A percentile compares a stretch with the other conserved stretches of the same genome.
Conservation (phyloP, 2,888 invertebrate genomes). For the Archips xylosteana region DNA sequence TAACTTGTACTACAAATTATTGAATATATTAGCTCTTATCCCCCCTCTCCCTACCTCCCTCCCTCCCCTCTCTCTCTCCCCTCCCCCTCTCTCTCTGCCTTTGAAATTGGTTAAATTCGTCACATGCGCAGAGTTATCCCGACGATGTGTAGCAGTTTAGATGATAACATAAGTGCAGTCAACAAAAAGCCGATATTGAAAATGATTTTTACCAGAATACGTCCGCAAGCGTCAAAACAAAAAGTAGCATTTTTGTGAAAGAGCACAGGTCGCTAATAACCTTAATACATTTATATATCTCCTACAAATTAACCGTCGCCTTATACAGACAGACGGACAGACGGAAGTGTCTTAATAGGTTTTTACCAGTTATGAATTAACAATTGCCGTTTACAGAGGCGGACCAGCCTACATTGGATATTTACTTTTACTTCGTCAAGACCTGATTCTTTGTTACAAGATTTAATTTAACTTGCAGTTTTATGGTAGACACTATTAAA, state of each 20-base stretch:
- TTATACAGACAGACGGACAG: conserved; percentile 31
- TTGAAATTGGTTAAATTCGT: no score
- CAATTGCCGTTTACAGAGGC: conserved; percentile 34
- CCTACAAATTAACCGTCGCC: conserved; percentile 34
- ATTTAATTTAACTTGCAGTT: not conserved
- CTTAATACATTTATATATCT: conserved; percentile 25
- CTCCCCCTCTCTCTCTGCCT: no score
- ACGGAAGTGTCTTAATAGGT: conserved; percentile 25
- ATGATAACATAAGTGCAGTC: no score
- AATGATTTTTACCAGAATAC: not conserved
- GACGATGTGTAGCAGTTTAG: no score
- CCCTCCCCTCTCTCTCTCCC: no score
- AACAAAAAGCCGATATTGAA: no score
- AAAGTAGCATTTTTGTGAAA: conserved; percentile 20
- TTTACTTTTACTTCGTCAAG: not conserved
- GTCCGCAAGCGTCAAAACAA: not conserved
- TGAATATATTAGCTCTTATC: no score
- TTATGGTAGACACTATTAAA: no score
- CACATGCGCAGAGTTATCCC: no score
- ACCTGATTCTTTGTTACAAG: not conserved
- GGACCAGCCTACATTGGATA: not conserved
- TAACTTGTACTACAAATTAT: no score
- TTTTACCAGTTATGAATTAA: conserved; percentile 38
- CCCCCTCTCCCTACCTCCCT: no score
- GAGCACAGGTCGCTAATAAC: conserved; percentile 25